phyloP scores from a whole-genome alignment of 2,113 vertebrate genomes.

The Poicephalus meyeri region DNA sequence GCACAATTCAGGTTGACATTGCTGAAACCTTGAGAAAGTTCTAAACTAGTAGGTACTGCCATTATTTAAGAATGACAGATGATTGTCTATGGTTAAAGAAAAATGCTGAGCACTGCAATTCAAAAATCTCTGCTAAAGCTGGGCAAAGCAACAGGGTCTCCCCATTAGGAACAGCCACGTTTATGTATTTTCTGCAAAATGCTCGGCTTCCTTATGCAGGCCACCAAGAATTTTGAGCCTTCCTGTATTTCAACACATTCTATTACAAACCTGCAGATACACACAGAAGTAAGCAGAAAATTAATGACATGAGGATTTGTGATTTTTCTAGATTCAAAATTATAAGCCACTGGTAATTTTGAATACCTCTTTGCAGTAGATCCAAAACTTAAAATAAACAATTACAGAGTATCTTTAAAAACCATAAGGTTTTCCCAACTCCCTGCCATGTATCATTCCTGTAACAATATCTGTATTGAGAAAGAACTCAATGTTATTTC shows the following conservation, averaged over 20 bases:
- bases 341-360: not conserved
- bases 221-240: not conserved
- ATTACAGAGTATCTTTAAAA: not conserved
- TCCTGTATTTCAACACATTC: not conserved
- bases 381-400: not conserved
- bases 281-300: not conserved
- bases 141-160: not conserved
- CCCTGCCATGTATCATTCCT: not conserved
- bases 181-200: not conserved
- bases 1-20: not conserved
- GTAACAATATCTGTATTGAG: not conserved
- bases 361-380: not conserved
- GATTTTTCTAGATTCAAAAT: not conserved
- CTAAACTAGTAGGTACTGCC: not conserved
- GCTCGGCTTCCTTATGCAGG: not conserved
- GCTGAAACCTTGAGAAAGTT: slow-evolving; percentile 28
- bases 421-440: not conserved
- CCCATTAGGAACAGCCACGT: not conserved
- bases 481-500: not conserved
- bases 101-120: slow-evolving; percentile 16
- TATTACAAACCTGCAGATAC: not conserved
- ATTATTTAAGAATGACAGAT: slow-evolving; percentile 39
- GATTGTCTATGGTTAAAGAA: not conserved
- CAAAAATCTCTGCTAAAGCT: not conserved
- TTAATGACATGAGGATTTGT: not conserved